phyloP scores from a whole-genome alignment of 1,140 invertebrate genomes.

The Brachionus koreanus region DNA sequence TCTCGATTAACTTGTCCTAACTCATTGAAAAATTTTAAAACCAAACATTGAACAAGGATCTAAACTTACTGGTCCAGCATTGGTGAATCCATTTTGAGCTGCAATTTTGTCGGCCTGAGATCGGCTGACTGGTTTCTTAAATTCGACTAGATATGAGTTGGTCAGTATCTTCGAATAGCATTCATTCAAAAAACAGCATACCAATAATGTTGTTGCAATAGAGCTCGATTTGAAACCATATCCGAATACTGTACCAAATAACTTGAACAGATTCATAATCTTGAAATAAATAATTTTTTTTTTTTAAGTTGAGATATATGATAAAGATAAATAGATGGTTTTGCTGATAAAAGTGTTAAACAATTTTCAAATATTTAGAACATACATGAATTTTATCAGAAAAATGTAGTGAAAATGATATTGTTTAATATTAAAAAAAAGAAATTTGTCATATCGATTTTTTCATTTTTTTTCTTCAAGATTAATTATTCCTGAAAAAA shows the following conservation, averaged over 20 bases:
- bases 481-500: constrained; percentile 35
- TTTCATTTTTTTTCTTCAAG: background rate
- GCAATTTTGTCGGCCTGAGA: constrained; percentile 1
- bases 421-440: background rate
- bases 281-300: constrained; percentile 19
- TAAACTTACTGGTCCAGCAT: constrained; percentile 34
- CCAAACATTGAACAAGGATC: background rate
- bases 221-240: background rate
- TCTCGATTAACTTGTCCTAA: background rate
- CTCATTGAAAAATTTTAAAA: background rate
- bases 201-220: background rate
- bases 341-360: background rate
- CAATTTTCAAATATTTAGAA: background rate
- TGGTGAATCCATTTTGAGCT: constrained; percentile 12
- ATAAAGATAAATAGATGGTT: background rate
- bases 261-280: constrained; percentile 43
- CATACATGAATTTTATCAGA: background rate
- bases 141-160: constrained; percentile 41
- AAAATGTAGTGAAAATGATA: background rate
- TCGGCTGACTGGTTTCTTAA: background rate
- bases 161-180: constrained; percentile 35
- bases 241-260: background rate
- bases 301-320: background rate
- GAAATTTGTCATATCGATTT: constrained; percentile 13
- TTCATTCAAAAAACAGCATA: background rate